A percentile compares a stretch with the other conserved stretches of the same genome.
These are phyloP conservation scores for Trissolcus basalis DNA, from an alignment of 1,140 invertebrate species.

Conservation along the genomic window DNA sequence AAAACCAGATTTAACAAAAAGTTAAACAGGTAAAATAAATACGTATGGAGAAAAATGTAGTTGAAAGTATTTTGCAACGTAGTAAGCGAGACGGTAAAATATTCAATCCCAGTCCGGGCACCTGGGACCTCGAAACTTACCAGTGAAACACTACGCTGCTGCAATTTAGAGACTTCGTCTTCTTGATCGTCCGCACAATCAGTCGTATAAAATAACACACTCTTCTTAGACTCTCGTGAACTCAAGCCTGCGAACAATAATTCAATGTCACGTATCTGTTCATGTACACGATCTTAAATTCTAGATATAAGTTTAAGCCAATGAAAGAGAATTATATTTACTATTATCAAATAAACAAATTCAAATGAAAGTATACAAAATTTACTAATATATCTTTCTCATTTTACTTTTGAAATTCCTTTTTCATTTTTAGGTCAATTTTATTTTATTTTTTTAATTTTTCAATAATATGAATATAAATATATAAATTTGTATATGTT, in stretches of 20 bases:
- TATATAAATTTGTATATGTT: no score
- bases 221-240: slow-evolving; percentile 72
- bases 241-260: slow-evolving; percentile 40
- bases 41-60: slow-evolving; percentile 11
- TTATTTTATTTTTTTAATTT: no score
- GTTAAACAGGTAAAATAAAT: no score
- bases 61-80: slow-evolving; percentile 14
- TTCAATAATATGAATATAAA: no score
- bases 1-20: no score
- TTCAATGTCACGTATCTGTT: no score
- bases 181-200: slow-evolving; percentile 71
- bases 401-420: no score
- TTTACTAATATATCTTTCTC: no score
- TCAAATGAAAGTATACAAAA: no score
- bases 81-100: slow-evolving; percentile 30
- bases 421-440: no score
- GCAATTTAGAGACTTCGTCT: slow-evolving; percentile 64
- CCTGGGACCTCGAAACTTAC: slow-evolving; percentile 58
- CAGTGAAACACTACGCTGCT: slow-evolving; percentile 70
- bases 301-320: not conserved
- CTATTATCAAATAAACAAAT: not conserved
- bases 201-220: slow-evolving; percentile 70
- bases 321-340: no score
- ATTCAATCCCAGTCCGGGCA: slow-evolving; percentile 32
- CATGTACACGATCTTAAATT: no score